These are phyloP conservation scores for Lysandra coridon DNA, from an alignment of 2,888 invertebrate genomes.

Conservation along the genomic window DNA sequence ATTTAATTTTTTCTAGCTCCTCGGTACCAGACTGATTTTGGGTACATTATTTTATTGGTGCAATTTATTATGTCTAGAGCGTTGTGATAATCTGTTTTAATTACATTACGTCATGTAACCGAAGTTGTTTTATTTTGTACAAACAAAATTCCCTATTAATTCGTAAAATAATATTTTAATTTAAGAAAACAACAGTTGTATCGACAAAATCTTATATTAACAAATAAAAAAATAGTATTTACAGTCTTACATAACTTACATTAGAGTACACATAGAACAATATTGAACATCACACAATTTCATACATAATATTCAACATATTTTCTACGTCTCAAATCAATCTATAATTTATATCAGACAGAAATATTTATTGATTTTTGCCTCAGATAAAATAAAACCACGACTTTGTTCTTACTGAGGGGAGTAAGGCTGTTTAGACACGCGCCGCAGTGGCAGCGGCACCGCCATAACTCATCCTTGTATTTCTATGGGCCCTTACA, in stretches of 20 bases:
- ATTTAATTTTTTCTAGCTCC: slow-evolving; percentile 71
- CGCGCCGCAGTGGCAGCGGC: too few relatives aligned
- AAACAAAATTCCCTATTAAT: not conserved
- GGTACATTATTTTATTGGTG: slow-evolving; percentile 80
- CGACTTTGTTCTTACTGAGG: not conserved
- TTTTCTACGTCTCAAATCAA: slow-evolving; percentile 7
- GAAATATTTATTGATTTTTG: not conserved
- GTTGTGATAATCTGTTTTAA: slow-evolving; percentile 81
- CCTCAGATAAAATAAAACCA: not conserved
- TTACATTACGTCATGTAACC: slow-evolving; percentile 74
- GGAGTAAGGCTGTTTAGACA: not conserved
- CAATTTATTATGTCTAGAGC: slow-evolving; percentile 78
- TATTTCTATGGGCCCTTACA: too few relatives aligned
- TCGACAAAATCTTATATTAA: slow-evolving; percentile 56
- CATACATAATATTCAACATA: slow-evolving; percentile 21
- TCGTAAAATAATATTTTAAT: not conserved
- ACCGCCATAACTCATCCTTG: too few relatives aligned
- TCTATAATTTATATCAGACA: not conserved
- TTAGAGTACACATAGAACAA: slow-evolving; percentile 12
- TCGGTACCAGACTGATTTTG: slow-evolving; percentile 80
- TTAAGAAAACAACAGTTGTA: slow-evolving; percentile 43
- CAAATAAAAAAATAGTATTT: slow-evolving; percentile 69
- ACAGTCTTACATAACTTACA: slow-evolving; percentile 52
- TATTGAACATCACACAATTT: slow-evolving; percentile 13
- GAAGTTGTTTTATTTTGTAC: slow-evolving; percentile 43